These are phyloP conservation scores for Pseudomyrmex gracilis DNA, from an alignment of 1,140 invertebrate species.

Conservation along the genomic window DNA sequence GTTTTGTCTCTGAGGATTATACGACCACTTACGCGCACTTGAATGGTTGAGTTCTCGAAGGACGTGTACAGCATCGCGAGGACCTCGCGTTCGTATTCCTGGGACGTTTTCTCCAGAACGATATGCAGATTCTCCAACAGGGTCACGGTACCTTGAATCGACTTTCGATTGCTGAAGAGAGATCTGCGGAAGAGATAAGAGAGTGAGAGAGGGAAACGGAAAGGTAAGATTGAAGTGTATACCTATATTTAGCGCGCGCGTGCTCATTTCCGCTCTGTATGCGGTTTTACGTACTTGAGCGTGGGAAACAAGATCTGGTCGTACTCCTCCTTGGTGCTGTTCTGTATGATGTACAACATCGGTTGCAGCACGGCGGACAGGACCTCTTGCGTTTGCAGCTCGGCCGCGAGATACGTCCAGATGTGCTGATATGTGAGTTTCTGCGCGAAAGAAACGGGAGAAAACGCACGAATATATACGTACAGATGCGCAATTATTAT, in stretches of 20 bases:
- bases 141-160: conserved; percentile 95
- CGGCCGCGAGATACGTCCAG: conserved; percentile 94
- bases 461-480: neutral
- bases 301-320: conserved; percentile 92
- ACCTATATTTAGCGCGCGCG: conserved; percentile 19
- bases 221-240: conserved; percentile 5
- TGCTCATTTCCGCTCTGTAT: conserved; percentile 35
- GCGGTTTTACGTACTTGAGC: conserved; percentile 88
- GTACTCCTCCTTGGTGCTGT: conserved; percentile 94
- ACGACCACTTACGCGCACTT: conserved; percentile 91
- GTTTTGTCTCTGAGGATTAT: neutral
- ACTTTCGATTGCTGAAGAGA: conserved; percentile 93
- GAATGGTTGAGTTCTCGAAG: conserved; percentile 95
- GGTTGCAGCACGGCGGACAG: conserved; percentile 95
- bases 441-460: conserved; percentile 86
- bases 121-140: conserved; percentile 96
- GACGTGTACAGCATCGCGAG: conserved; percentile 95
- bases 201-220: neutral
- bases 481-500: too few relatives aligned
- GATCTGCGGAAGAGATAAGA: conserved; percentile 83
- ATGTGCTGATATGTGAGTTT: conserved; percentile 98
- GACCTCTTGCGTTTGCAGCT: conserved; percentile 94
- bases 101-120: conserved; percentile 94
- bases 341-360: conserved; percentile 94
- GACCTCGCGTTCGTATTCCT: conserved; percentile 92